These are phyloP conservation scores for Mylabris sibirica DNA, from an alignment of 2,888 invertebrate species.

Conservation along the genomic window DNA sequence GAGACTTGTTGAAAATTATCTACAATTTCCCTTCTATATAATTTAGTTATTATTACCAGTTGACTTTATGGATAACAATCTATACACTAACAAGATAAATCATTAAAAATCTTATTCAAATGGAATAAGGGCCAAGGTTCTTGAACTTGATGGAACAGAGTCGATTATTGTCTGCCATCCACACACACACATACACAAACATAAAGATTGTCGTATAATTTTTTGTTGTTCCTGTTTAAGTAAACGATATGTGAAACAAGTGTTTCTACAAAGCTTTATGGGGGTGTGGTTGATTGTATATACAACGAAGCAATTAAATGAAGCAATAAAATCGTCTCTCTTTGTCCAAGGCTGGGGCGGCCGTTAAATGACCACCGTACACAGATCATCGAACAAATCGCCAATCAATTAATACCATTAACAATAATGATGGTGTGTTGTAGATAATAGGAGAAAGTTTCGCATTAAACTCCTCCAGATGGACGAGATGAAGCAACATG, in stretches of 20 bases:
- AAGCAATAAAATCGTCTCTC: not conserved
- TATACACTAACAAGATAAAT: constrained; percentile 29
- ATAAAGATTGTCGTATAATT: constrained; percentile 6
- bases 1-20: constrained; percentile 25
- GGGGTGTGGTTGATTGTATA: not conserved
- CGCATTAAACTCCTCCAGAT: not conserved
- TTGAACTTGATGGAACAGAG: not conserved
- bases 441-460: not conserved
- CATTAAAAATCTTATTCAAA: not conserved
- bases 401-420: not conserved
- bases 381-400: not conserved
- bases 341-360: not conserved
- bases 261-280: not conserved
- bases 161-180: constrained; percentile 7
- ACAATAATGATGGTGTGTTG: not conserved
- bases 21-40: constrained; percentile 29
- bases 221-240: not conserved
- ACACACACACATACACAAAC: not conserved
- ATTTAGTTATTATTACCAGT: constrained; percentile 30
- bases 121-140: not conserved
- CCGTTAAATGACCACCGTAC: not conserved
- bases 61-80: constrained; percentile 30
- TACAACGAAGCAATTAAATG: not conserved
- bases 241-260: not conserved
- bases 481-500: not conserved